Evolutionary conservation across 2,113 vertebrate genomes (phyloP).

Genomic region (Xenopus laevis): DNA sequence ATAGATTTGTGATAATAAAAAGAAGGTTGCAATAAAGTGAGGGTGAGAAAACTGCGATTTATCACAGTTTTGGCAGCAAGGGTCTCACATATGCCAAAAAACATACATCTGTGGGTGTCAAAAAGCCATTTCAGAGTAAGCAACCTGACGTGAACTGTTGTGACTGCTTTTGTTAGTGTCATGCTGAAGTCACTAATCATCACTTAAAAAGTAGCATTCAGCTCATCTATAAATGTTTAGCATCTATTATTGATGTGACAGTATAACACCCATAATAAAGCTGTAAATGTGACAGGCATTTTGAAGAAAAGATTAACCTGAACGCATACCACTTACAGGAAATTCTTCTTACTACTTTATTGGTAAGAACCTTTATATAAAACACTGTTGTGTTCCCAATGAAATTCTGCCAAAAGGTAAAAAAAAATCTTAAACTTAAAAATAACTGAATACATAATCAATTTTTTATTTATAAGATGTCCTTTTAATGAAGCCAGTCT

Average conservation of each 20-base stretch:
- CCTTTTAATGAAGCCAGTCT: too few relatives aligned
- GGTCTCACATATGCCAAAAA: conserved; percentile 27
- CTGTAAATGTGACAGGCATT: conserved; percentile 38
- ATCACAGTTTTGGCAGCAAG: conserved; percentile 28
- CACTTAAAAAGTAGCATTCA: conserved; percentile 40
- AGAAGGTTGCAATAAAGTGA: not conserved
- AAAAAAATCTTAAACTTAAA: not conserved
- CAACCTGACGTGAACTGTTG: conserved; percentile 15
- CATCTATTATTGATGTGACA: conserved; percentile 42
- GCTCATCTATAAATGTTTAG: conserved; percentile 44
- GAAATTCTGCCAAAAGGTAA: not conserved
- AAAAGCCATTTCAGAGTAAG: conserved; percentile 30
- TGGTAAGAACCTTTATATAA: not conserved
- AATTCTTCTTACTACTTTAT: not conserved
- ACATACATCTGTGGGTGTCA: conserved; percentile 38
- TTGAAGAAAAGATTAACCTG: conserved; percentile 10
- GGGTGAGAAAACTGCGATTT: conserved; percentile 40
- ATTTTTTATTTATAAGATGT: too few relatives aligned
- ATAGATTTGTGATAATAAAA: too few relatives aligned
- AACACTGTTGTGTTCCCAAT: not conserved
- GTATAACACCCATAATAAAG: conserved; percentile 23
- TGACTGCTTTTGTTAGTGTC: conserved; percentile 36
- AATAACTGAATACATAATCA: not conserved
- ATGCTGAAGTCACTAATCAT: conserved; percentile 45
- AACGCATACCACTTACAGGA: conserved; percentile 4